Percentiles rank a stretch among this genome's conserved stretches.
Evolutionary conservation across 2,113 vertebrate species (phyloP).

Genomic region (Actinemys pallida): DNA sequence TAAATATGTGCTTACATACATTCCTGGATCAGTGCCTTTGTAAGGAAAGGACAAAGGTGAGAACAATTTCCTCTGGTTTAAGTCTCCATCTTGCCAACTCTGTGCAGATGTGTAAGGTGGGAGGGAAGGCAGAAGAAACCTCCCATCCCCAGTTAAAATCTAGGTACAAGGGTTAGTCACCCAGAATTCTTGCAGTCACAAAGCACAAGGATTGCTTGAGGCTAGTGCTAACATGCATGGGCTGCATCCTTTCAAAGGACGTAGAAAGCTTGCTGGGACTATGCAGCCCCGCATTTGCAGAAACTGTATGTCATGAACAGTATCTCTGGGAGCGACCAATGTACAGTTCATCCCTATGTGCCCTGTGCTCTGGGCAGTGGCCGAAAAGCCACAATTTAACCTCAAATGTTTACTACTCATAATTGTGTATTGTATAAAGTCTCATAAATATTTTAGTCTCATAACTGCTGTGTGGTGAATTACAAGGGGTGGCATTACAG

Average conservation of each 20-base stretch:
- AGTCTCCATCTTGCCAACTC: neutral
- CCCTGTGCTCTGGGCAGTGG: neutral
- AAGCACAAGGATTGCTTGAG: neutral
- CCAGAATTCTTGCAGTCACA: neutral
- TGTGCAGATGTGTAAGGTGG: fast-evolving
- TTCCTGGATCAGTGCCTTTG: neutral
- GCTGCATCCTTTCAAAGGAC: neutral
- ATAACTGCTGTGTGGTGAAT: slow-evolving; percentile 18
- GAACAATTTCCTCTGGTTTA: neutral
- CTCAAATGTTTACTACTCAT: neutral
- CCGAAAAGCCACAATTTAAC: neutral
- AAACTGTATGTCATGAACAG: neutral
- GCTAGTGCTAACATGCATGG: neutral
- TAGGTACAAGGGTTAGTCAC: neutral
- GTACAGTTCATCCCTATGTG: neutral
- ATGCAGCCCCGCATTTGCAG: neutral
- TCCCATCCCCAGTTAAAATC: neutral
- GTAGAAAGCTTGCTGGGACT: neutral
- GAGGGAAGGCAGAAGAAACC: neutral
- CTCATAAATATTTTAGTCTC: slow-evolving; percentile 16
- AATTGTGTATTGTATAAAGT: slow-evolving; percentile 36
- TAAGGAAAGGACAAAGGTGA: neutral
- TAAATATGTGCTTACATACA: neutral
- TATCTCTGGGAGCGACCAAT: neutral
- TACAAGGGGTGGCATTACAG: slow-evolving; percentile 16